Evolutionary conservation across 2,888 invertebrate genomes (phyloP).

Genomic region (Phortica magna): DNA sequence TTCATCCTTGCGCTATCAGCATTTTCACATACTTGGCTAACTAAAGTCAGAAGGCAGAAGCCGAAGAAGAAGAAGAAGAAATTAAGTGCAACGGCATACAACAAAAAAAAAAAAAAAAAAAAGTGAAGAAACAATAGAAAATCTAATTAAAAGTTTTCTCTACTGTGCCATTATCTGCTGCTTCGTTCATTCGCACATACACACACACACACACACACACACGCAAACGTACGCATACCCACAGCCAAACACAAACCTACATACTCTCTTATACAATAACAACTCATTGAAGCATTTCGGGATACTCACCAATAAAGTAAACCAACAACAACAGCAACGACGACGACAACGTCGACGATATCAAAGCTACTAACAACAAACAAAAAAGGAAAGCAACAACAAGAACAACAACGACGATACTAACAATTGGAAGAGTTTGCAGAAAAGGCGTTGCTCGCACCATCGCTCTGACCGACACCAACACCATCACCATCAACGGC

Average conservation of each 20-base stretch:
- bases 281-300: constrained; percentile 32
- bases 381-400: constrained; percentile 27
- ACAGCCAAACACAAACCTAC: not conserved
- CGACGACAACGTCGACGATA: constrained; percentile 41
- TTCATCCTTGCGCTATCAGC: not conserved
- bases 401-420: constrained; percentile 16
- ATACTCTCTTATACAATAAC: constrained; percentile 23
- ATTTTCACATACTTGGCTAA: not conserved
- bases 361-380: constrained; percentile 41
- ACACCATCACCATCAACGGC: constrained; percentile 14
- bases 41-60: constrained; percentile 33
- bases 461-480: constrained; percentile 37
- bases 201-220: constrained; percentile 3
- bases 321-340: constrained; percentile 32
- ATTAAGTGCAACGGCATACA: not conserved
- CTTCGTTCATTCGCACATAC: not conserved
- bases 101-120: not conserved
- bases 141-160: constrained; percentile 56
- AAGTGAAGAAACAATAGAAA: constrained; percentile 51
- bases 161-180: constrained; percentile 25
- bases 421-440: constrained; percentile 34
- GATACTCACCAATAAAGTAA: constrained; percentile 21
- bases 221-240: not conserved
- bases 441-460: constrained; percentile 61
- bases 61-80: not conserved